Base-by-base conservation (phyloP, 1,140 invertebrate species). In the Leptoteleia sp. region DNA sequence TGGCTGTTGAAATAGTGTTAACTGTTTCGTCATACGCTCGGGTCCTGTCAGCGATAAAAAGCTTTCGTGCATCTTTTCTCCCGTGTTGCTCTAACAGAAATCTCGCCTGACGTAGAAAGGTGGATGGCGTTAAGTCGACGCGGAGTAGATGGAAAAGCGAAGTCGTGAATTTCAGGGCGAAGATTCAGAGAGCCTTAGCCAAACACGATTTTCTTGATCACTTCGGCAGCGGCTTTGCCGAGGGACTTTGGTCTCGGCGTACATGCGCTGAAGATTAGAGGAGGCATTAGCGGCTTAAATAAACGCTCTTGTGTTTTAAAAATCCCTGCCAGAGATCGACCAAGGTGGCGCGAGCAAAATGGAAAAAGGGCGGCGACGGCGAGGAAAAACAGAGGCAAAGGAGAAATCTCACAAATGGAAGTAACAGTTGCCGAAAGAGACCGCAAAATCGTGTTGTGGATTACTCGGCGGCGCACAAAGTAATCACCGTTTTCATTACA, bases 251-350 rank as follows among this genome's bases (percentile, higher is more conserved):
- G 31, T 64, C 33, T 48, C 5, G 25, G 31, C 57, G 50, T 67
- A 76, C 67, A 50, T 37, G 37, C 11, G 38, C 48, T 40, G 62
- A 68, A 78, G 73, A 76, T 57, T 70, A 59, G 62, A 62, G 71
- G 59, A 77, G 52, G 73, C 61, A 77, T 80, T 80, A 82, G 57
- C 50, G 62, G 68, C 76, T 78, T 78, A 77, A 70, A 76, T 50
- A 71, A 68, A 70, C 38, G 52, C 31, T 59, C 43, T 61, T 64
- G 59, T 61, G 67, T 78, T 78, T 65, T 59, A 71, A 71, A 70
- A 71, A 70, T 45, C 22, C 19, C 33, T 35, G 12, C 9, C 55
- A 29, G 29, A 42, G 37, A 27, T 59, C 19, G 54, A 33, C 16
- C 7, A 29, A 59, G 50, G 42, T 19, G 35, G 9, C 12, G 11